Evolutionary conservation across 2,888 invertebrate species (phyloP).

Genomic region (Neria commutata): DNA sequence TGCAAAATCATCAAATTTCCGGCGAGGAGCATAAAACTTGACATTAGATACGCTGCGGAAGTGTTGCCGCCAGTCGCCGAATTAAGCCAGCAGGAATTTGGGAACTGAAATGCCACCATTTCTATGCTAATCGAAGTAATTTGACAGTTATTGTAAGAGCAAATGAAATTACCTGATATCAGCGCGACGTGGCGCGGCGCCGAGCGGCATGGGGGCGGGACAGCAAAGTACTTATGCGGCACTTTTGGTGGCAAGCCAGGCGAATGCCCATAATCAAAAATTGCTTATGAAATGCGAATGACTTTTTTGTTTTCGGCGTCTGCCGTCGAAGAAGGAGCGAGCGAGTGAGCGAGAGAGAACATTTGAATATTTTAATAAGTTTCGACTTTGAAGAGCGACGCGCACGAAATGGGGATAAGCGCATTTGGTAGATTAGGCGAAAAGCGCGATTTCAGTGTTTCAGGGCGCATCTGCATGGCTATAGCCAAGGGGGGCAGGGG

Average conservation of each 20-base stretch:
- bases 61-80: conserved; percentile 5
- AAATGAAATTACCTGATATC: conserved; percentile 32
- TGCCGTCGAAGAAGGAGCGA: neutral
- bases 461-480: neutral
- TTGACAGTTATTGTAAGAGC: conserved; percentile 41
- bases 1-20: conserved; percentile 14
- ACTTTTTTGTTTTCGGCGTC: conserved; percentile 13
- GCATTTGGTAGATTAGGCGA: conserved; percentile 18
- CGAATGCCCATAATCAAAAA: conserved; percentile 31
- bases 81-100: too few species aligned
- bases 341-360: neutral
- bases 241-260: too few species aligned
- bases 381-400: conserved; percentile 6
- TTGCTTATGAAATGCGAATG: conserved; percentile 34
- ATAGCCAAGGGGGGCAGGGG: too few species aligned
- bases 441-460: conserved; percentile 21
- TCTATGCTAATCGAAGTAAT: conserved; percentile 51
- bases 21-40: conserved; percentile 1
- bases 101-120: conserved; percentile 38
- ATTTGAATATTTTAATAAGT: conserved; percentile 34
- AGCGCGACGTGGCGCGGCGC: conserved; percentile 17
- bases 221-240: too few species aligned
- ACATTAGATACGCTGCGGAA: neutral
- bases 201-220: neutral
- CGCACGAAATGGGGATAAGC: neutral